Percentiles rank a stretch among this genome's conserved stretches.
These are phyloP conservation scores for Anniella stebbinsi DNA, from an alignment of 2,797 vertebrate genomes.

Conservation along the genomic window DNA sequence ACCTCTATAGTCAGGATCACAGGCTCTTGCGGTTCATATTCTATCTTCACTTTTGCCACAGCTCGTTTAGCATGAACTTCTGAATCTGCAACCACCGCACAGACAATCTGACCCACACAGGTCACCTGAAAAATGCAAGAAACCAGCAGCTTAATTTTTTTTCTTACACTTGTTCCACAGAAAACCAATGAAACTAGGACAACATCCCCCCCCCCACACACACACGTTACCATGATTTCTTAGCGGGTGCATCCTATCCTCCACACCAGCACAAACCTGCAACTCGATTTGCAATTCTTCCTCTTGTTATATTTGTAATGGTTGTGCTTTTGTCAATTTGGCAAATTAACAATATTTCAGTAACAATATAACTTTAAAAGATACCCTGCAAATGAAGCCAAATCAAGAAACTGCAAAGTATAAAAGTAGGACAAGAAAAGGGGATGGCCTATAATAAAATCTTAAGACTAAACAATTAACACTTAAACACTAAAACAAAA, in stretches of 20 bases:
- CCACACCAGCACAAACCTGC: not conserved
- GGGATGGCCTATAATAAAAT: not conserved
- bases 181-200: conserved; percentile 12
- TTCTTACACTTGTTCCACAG: not conserved
- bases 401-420: not conserved
- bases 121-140: conserved; percentile 72
- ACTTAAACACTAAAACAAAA: not conserved
- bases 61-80: conserved; percentile 75
- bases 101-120: conserved; percentile 81
- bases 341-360: not conserved
- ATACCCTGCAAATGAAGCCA: not conserved
- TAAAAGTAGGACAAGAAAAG: not conserved
- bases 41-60: conserved; percentile 76
- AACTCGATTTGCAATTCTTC: not conserved
- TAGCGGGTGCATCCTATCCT: not conserved
- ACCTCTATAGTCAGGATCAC: conserved; percentile 79
- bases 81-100: conserved; percentile 79
- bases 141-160: not conserved
- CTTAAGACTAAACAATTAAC: not conserved
- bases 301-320: not conserved
- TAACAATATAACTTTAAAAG: not conserved
- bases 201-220: not conserved
- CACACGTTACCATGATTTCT: not conserved
- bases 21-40: conserved; percentile 78
- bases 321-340: not conserved